phyloP scores from a whole-genome alignment of 2,888 invertebrate species.

The Orthosia gothica region DNA sequence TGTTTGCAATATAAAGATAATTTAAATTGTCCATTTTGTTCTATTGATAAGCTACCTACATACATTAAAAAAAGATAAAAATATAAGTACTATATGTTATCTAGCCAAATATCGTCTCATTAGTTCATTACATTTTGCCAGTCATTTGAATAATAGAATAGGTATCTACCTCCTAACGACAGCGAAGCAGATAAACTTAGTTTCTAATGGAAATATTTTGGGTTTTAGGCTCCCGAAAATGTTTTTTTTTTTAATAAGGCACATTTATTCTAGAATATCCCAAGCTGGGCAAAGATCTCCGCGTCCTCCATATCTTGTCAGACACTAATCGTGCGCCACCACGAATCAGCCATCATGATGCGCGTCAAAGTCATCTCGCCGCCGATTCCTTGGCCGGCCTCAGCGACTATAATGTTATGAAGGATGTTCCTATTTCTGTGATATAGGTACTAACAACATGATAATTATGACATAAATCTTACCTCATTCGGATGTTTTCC shows the following conservation, averaged over 20 bases:
- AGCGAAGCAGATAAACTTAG: background rate
- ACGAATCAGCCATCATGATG: no score
- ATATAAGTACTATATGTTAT: constrained; percentile 1
- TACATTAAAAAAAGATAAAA: constrained; percentile 33
- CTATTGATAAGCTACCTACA: constrained; percentile 31
- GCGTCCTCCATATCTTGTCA: no score
- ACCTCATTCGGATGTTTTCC: constrained; percentile 89
- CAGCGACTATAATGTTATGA: background rate
- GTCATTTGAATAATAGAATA: background rate
- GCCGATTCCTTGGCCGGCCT: no score
- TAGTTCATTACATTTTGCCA: constrained; percentile 11
- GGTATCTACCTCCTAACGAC: background rate
- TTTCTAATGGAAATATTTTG: background rate
- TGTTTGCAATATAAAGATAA: constrained; percentile 37
- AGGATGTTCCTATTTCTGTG: background rate
- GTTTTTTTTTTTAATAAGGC: no score
- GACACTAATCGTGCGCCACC: no score
- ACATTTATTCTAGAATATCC: no score
- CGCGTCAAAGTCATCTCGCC: no score
- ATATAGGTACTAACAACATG: background rate
- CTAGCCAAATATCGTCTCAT: constrained; percentile 9
- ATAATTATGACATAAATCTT: constrained; percentile 11
- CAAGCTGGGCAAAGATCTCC: no score
- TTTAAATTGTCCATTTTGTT: constrained; percentile 16
- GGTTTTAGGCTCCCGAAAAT: no score